Percentiles rank a stretch among this genome's conserved stretches.
phyloP scores from a whole-genome alignment of 2,888 invertebrate genomes.

The Lasioglossum figueresi region DNA sequence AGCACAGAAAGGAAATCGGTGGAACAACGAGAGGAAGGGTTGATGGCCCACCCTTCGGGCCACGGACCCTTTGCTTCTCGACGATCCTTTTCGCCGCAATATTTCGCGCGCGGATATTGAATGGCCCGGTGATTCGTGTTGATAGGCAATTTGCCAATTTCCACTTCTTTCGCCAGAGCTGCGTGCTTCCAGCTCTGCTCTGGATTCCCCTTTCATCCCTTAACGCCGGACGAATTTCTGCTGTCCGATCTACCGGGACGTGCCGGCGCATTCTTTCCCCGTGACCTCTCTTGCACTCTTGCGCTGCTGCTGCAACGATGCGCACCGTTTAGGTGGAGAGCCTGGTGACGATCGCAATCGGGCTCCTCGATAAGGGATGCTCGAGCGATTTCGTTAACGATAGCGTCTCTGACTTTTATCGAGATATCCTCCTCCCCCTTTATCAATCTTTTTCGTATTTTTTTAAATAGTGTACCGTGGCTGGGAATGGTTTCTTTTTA shows the following conservation, averaged over 20 bases:
- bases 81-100: constrained; percentile 60
- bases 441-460: neutral
- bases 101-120: constrained; percentile 73
- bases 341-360: neutral
- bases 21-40: constrained; percentile 47
- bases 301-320: neutral
- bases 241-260: constrained; percentile 4
- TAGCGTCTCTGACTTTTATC: neutral
- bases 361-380: neutral
- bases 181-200: constrained; percentile 3
- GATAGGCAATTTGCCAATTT: constrained; percentile 77
- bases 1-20: constrained; percentile 51
- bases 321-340: neutral
- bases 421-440: too few relatives aligned
- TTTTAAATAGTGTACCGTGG: neutral
- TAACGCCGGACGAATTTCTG: constrained; percentile 17
- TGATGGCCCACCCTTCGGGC: constrained; percentile 17
- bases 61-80: constrained; percentile 37
- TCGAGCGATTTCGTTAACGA: constrained; percentile 6
- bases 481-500: neutral
- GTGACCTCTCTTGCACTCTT: neutral
- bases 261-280: constrained; percentile 12
- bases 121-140: constrained; percentile 73
- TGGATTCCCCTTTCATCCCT: constrained; percentile 17
- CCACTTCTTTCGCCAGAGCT: constrained; percentile 53